These are phyloP conservation scores for Chelon auratus DNA, from an alignment of 2,797 vertebrate genomes.

Conservation along the genomic window DNA sequence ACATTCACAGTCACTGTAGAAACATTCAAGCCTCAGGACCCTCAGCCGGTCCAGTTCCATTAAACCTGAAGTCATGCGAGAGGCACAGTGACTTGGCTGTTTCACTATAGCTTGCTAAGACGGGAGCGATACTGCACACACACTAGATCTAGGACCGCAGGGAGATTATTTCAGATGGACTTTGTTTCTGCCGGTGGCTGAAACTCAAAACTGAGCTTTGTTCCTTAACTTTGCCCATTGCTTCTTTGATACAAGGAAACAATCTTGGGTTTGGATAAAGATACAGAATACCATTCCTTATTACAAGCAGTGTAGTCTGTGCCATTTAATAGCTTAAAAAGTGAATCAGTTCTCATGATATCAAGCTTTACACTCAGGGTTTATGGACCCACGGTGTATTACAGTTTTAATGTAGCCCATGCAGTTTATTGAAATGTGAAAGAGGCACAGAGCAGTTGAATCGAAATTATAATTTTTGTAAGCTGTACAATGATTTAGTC, in stretches of 20 bases:
- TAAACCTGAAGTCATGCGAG: not conserved
- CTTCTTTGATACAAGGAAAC: conserved; percentile 18
- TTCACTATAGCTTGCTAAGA: not conserved
- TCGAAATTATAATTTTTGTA: conserved; percentile 50
- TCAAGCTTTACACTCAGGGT: not conserved
- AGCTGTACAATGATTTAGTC: conserved; percentile 17
- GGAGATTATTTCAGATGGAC: conserved; percentile 31
- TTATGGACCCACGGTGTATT: not conserved
- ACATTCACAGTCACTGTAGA: not conserved
- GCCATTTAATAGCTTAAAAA: not conserved
- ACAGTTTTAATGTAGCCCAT: not conserved
- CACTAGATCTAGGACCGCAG: not conserved
- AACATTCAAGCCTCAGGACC: not conserved
- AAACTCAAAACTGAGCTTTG: conserved; percentile 16
- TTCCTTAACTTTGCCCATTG: not conserved
- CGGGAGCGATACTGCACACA: not conserved
- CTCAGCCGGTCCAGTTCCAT: not conserved
- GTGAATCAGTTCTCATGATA: not conserved
- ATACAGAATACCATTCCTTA: not conserved
- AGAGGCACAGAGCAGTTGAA: not conserved
- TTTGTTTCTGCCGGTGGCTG: conserved; percentile 24
- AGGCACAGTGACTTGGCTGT: conserved; percentile 6
- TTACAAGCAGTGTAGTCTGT: not conserved
- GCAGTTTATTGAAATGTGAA: conserved; percentile 20
- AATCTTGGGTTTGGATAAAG: not conserved